Conservation (phyloP, 2,797 vertebrate genomes). For the Micromesistius poutassou region DNA sequence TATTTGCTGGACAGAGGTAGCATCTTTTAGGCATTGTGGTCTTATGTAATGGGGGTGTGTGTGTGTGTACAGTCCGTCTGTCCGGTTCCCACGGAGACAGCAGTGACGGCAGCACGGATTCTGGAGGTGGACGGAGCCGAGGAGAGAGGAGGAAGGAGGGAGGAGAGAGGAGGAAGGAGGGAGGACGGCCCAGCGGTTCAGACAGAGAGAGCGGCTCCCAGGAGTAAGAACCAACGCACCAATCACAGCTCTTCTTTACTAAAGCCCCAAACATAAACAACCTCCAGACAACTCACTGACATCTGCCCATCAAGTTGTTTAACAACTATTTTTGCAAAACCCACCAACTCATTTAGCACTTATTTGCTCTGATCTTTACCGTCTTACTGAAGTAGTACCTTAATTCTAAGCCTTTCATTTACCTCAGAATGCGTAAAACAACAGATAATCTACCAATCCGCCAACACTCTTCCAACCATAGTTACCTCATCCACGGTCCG, state of each 20-base stretch:
- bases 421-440: background rate
- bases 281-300: background rate
- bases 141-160: constrained; percentile 40
- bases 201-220: constrained; percentile 32
- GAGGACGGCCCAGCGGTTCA: constrained; percentile 24
- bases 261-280: background rate
- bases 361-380: background rate
- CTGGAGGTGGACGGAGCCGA: constrained; percentile 20
- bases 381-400: background rate
- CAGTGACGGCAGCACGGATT: constrained; percentile 49
- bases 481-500: background rate
- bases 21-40: background rate
- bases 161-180: constrained; percentile 35
- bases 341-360: background rate
- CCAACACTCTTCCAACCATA: background rate
- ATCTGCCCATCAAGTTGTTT: background rate
- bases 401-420: background rate
- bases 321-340: background rate
- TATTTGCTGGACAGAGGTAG: background rate
- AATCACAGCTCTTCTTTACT: background rate
- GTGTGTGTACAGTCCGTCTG: constrained; percentile 56
- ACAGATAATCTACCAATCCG: background rate
- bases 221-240: constrained; percentile 37
- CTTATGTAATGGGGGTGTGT: background rate
- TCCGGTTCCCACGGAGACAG: constrained; percentile 42